These are phyloP conservation scores for Balaenoptera acutorostrata DNA, from an alignment of 2,113 vertebrate genomes.

Conservation along the genomic window DNA sequence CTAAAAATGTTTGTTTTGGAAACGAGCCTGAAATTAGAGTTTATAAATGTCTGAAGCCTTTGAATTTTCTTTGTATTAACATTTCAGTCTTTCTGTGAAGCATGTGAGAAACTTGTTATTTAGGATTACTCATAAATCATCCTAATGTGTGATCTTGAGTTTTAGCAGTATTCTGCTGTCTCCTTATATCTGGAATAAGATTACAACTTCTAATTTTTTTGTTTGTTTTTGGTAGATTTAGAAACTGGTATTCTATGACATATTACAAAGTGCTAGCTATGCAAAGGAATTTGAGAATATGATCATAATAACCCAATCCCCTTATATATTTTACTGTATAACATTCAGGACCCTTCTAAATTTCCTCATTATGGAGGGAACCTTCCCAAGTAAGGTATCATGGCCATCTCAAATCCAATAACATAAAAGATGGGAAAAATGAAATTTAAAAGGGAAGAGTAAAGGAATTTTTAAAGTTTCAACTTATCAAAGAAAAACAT, in stretches of 20 bases:
- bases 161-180: not conserved
- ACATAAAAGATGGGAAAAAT: not conserved
- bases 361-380: not conserved
- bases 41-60: not conserved
- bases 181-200: not conserved
- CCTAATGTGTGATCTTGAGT: not conserved
- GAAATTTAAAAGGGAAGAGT: not conserved
- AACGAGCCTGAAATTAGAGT: not conserved
- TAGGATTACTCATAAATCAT: not conserved
- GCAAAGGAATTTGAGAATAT: not conserved
- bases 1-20: conserved; percentile 8
- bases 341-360: not conserved
- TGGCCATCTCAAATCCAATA: not conserved
- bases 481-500: not conserved
- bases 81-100: not conserved
- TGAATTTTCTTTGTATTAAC: not conserved
- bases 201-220: not conserved
- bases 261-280: not conserved
- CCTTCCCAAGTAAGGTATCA: not conserved
- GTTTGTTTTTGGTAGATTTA: not conserved
- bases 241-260: not conserved
- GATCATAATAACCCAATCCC: not conserved
- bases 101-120: not conserved
- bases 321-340: not conserved
- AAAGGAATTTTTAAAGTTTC: conserved; percentile 16